A percentile compares a stretch with the other conserved stretches of the same genome.
Conservation (phyloP, 2,888 invertebrate species). For the Thera obeliscata region DNA sequence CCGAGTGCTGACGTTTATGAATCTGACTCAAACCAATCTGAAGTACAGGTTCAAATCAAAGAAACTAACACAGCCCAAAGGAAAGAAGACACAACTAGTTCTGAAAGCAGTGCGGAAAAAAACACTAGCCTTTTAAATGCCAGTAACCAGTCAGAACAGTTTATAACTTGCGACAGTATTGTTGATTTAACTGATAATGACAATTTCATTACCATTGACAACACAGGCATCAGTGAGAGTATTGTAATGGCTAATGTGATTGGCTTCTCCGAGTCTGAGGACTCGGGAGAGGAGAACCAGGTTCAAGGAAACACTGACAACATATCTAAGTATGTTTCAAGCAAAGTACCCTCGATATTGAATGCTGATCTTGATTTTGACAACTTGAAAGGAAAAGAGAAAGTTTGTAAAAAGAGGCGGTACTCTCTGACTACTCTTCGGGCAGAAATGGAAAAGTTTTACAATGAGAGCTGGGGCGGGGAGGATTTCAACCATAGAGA, state of each 20-base stretch:
- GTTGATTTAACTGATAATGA: slow-evolving; percentile 67
- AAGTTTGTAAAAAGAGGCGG: slow-evolving; percentile 60
- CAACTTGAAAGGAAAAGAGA: slow-evolving; percentile 72
- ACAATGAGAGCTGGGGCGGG: slow-evolving; percentile 87
- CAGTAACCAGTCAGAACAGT: slow-evolving; percentile 36
- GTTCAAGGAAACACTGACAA: slow-evolving; percentile 43
- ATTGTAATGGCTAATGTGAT: slow-evolving; percentile 76
- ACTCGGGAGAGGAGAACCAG: slow-evolving; percentile 51
- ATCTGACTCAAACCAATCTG: slow-evolving; percentile 80
- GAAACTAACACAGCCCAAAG: slow-evolving; percentile 34
- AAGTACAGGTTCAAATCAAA: slow-evolving; percentile 46
- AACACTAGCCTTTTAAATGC: neutral
- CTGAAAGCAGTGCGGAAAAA: slow-evolving; percentile 45
- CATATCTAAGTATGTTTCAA: slow-evolving; percentile 66
- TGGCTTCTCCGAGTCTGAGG: slow-evolving; percentile 61
- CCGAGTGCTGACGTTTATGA: slow-evolving; percentile 82
- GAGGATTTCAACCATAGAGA: slow-evolving; percentile 85
- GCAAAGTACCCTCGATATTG: slow-evolving; percentile 74
- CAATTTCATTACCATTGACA: slow-evolving; percentile 43
- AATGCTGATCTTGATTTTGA: slow-evolving; percentile 77
- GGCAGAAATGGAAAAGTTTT: slow-evolving; percentile 86
- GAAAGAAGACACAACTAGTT: slow-evolving; percentile 46
- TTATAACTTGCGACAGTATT: slow-evolving; percentile 43
- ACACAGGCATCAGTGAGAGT: slow-evolving; percentile 61
- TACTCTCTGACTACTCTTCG: slow-evolving; percentile 73